Evolutionary conservation across 2,797 vertebrate species (phyloP).

Genomic region (Parotocinclus haroldoi): DNA sequence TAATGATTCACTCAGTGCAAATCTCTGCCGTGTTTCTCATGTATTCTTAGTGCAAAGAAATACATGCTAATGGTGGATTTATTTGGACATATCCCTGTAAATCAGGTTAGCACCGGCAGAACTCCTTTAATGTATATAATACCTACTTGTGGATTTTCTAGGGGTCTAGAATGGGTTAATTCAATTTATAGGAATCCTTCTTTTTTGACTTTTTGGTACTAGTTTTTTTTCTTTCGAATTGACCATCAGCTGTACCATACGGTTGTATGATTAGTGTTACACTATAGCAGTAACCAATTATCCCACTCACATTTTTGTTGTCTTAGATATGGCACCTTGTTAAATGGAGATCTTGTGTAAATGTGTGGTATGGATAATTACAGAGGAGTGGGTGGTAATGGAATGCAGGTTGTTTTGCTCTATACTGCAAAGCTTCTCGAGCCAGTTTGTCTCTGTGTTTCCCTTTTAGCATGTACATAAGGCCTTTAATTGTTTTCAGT

Average conservation of each 20-base stretch:
- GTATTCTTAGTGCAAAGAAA: no score
- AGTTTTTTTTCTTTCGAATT: conserved; percentile 18
- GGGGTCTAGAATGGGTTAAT: no score
- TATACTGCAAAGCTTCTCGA: conserved; percentile 32
- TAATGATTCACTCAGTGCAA: no score
- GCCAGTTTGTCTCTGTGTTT: conserved; percentile 11
- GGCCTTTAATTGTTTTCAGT: background rate
- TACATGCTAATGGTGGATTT: no score
- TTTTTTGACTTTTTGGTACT: no score
- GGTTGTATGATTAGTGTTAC: conserved; percentile 22
- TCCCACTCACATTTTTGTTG: conserved; percentile 16
- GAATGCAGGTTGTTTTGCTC: conserved; percentile 47
- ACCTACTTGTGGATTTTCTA: no score
- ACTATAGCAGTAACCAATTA: conserved; percentile 13
- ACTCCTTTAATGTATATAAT: no score
- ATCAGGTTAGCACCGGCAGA: no score
- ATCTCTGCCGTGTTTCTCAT: no score
- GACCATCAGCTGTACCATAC: background rate
- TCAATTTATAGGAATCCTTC: no score
- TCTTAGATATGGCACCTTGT: background rate
- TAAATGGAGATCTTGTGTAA: conserved; percentile 18
- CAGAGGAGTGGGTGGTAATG: conserved; percentile 41
- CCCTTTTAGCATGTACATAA: conserved; percentile 1
- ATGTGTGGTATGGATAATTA: conserved; percentile 32
- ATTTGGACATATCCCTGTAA: no score